phyloP scores from a whole-genome alignment of 2,888 invertebrate species.

The Platycheirus albimanus region DNA sequence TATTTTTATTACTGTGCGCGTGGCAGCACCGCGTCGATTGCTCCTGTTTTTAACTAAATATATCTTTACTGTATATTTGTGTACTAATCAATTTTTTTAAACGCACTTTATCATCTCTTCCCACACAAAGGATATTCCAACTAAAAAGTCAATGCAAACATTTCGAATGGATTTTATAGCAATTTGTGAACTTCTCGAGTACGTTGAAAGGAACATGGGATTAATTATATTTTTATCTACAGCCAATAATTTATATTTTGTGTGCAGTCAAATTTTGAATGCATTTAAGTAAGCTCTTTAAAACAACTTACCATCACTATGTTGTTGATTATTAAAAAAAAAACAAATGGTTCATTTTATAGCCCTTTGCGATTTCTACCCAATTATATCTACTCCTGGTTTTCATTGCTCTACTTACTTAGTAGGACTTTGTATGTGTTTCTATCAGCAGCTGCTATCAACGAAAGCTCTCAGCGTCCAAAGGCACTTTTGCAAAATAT shows the following conservation, averaged over 20 bases:
- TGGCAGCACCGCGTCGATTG: too few species aligned
- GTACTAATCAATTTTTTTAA: too few species aligned
- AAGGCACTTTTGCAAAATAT: slow-evolving; percentile 39
- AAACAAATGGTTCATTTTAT: neutral
- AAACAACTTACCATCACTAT: too few species aligned
- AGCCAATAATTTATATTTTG: slow-evolving; percentile 60
- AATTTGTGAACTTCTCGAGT: slow-evolving; percentile 56
- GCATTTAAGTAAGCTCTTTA: slow-evolving; percentile 46
- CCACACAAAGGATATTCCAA: slow-evolving; percentile 32
- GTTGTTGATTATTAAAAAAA: too few species aligned
- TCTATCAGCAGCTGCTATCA: slow-evolving; percentile 47
- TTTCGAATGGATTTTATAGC: slow-evolving; percentile 67
- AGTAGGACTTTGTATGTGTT: slow-evolving; percentile 53
- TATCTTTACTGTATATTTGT: too few species aligned
- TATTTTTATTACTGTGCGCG: too few species aligned
- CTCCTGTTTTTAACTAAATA: too few species aligned
- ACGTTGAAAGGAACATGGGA: slow-evolving; percentile 58
- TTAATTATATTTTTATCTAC: slow-evolving; percentile 54
- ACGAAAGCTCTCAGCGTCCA: slow-evolving; percentile 54
- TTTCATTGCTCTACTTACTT: slow-evolving; percentile 51
- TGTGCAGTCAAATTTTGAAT: slow-evolving; percentile 48
- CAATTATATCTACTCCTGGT: slow-evolving; percentile 64
- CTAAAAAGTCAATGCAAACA: slow-evolving; percentile 30
- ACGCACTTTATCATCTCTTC: too few species aligned
- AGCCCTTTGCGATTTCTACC: slow-evolving; percentile 45